Evolutionary conservation across 53 echinoderm and acorn worm genomes (phyloP), one percentile per base, ranked within the genome.

Genomic region (Actinopyga echinites): DNA sequence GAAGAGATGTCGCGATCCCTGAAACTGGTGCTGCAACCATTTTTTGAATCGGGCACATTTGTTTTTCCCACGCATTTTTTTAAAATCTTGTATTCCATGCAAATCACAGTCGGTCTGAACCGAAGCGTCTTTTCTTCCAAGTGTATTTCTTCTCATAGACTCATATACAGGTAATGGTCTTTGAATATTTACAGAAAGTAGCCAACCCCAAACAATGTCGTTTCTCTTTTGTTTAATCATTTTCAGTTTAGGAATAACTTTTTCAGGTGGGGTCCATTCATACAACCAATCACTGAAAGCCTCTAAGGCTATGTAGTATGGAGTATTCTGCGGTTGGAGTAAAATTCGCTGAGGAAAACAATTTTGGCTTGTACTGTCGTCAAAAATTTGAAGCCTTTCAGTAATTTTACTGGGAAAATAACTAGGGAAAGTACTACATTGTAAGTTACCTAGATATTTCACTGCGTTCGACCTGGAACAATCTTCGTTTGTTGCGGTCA

Each of bases 201-300:
- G 71, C 71, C 71, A 71, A 13, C 24, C 71, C 24, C 3, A 22
- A 8, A 71, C 71, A 25, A 71, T 33, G 21, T 44, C 40, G 8
- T 71, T 71, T 26, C 43, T 71, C 71, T 7, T 71, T 2, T 9
- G 71, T 42, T 13, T 36, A 71, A 71, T 40, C 71, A 71, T 42
- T 32, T 40, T 44, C 44, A 40, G 2, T 71, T 71, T 71, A 25
- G 26, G 13, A 42, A 25, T 15, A 6, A 71, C 23, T 44, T 34
- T 30, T 24, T 71, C 71, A 22, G 38, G 71, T 3, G 40, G 71
- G 21, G 71, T 71, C 71, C 71, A 71, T 42, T 71, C 71, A 42
- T 26, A 71, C 10, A 71, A 24, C 71, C 71, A 71, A 38, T 71
- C 40, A 42, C 71, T 71, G 43, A 42, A 71, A 10, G 8, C 40